A percentile compares a stretch with the other conserved stretches of the same genome.
phyloP scores from a whole-genome alignment of 2,888 invertebrate species.

The Trilocha varians region DNA sequence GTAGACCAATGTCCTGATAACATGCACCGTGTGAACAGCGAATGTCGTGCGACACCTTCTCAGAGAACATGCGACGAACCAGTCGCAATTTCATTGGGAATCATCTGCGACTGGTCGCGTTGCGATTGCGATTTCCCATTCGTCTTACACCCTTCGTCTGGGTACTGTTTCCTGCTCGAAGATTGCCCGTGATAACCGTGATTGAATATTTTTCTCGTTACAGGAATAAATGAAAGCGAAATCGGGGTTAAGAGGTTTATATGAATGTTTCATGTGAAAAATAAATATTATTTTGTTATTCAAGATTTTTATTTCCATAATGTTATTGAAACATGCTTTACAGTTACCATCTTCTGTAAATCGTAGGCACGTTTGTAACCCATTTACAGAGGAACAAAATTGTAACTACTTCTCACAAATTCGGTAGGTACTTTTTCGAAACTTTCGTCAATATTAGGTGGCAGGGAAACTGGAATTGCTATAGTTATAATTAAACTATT shows the following conservation, averaged over 20 bases:
- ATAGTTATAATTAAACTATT: too few species aligned
- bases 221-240: not conserved
- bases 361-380: too few species aligned
- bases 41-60: constrained; percentile 52
- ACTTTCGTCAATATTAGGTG: too few species aligned
- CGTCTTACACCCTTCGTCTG: constrained; percentile 48
- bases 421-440: too few species aligned
- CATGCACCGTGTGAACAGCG: constrained; percentile 57
- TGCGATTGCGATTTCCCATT: constrained; percentile 64
- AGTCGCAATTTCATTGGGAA: constrained; percentile 47
- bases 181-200: constrained; percentile 42
- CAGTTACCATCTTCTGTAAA: too few species aligned
- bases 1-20: constrained; percentile 46
- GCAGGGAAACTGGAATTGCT: too few species aligned
- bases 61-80: constrained; percentile 61
- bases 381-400: too few species aligned
- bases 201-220: not conserved
- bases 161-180: constrained; percentile 56
- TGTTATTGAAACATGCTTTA: too few species aligned
- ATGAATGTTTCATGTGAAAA: constrained; percentile 10
- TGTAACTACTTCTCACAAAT: too few species aligned
- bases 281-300: constrained; percentile 15
- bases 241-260: not conserved
- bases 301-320: constrained; percentile 10
- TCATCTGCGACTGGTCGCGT: constrained; percentile 55